Evolutionary conservation across 2,797 vertebrate genomes (phyloP).

Genomic region (Micropoecilia bifurca): DNA sequence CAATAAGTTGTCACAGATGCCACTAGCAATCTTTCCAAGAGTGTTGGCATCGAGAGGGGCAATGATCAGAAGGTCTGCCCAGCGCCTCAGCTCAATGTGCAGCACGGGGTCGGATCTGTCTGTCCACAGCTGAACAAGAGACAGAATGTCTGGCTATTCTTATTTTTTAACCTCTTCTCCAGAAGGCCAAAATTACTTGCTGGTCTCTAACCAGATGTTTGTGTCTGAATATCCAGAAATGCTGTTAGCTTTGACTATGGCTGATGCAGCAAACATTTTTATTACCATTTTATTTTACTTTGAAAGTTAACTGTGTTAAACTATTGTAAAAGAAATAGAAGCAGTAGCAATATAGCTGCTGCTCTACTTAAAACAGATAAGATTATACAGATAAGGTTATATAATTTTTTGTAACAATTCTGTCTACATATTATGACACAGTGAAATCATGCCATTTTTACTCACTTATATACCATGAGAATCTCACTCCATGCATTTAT

Average conservation of each 20-base stretch:
- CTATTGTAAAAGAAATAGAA: background rate
- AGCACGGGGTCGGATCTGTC: constrained; percentile 90
- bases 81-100: constrained; percentile 93
- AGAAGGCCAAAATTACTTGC: constrained; percentile 26
- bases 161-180: constrained; percentile 18
- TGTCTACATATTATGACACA: background rate
- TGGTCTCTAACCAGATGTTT: constrained; percentile 10
- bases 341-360: background rate
- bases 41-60: constrained; percentile 97
- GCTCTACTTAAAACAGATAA: background rate
- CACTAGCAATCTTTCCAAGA: constrained; percentile 92
- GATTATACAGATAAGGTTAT: background rate
- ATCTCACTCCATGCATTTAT: background rate
- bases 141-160: constrained; percentile 20
- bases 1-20: constrained; percentile 96
- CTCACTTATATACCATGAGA: background rate
- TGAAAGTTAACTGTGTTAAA: background rate
- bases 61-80: constrained; percentile 92
- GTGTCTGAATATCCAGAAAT: constrained; percentile 14
- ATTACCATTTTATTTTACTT: background rate
- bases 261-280: background rate
- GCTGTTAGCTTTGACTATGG: background rate
- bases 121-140: constrained; percentile 87
- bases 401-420: background rate
- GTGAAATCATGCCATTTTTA: background rate